These are phyloP conservation scores for Tenebrosternarchus preto DNA, from an alignment of 2,113 vertebrate species.

Conservation along the genomic window DNA sequence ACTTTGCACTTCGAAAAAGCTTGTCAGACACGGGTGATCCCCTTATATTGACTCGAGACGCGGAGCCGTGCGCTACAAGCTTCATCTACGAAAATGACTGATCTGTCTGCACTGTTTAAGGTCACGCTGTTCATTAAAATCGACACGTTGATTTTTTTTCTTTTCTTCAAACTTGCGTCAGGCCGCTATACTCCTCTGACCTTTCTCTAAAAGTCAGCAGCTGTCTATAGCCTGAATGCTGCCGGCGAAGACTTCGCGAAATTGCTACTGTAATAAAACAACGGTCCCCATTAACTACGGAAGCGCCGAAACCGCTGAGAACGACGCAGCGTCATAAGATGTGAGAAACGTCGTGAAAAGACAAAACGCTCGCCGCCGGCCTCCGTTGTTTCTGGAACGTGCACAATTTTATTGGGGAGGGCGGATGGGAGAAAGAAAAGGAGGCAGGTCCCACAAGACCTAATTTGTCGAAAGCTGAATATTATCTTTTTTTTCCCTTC, in stretches of 20 bases:
- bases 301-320: background rate
- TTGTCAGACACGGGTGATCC: conserved; percentile 19
- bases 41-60: conserved; percentile 23
- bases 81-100: conserved; percentile 61
- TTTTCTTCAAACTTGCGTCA: conserved; percentile 50
- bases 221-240: conserved; percentile 60
- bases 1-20: background rate
- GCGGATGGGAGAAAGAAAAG: conserved; percentile 5
- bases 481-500: conserved; percentile 51
- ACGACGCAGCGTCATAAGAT: background rate
- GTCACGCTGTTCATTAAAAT: conserved; percentile 76
- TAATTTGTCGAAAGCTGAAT: conserved; percentile 48
- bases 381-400: conserved; percentile 4
- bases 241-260: conserved; percentile 49
- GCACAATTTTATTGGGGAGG: conserved; percentile 2
- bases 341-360: background rate
- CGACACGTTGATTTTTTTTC: conserved; percentile 63
- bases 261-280: conserved; percentile 56
- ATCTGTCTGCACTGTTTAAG: conserved; percentile 72
- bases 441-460: conserved; percentile 16
- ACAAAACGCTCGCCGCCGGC: background rate
- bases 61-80: conserved; percentile 50
- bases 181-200: conserved; percentile 64
- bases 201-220: conserved; percentile 68
- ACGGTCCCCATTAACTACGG: conserved; percentile 63